These are phyloP conservation scores for Sebastes cheni DNA, from an alignment of 2,797 vertebrate genomes.

Conservation along the genomic window DNA sequence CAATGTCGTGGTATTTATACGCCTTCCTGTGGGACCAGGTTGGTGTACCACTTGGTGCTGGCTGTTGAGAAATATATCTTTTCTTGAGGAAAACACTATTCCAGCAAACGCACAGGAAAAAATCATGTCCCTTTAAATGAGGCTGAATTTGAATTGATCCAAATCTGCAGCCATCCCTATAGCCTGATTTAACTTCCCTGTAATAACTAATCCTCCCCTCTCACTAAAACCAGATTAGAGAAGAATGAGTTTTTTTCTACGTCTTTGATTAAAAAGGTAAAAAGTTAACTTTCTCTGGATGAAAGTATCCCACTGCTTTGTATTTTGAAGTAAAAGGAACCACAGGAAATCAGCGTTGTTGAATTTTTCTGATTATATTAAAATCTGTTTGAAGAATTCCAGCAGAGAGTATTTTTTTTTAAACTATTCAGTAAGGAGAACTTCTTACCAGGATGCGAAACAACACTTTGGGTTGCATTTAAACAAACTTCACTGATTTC, in stretches of 20 bases:
- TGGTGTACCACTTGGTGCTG: background rate
- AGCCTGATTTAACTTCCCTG: slow-evolving; percentile 17
- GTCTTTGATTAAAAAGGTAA: background rate
- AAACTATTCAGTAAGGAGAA: background rate
- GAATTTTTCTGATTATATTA: background rate
- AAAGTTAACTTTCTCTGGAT: background rate
- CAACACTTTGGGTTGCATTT: background rate
- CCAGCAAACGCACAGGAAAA: background rate
- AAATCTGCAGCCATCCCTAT: slow-evolving; percentile 10
- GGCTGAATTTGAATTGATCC: slow-evolving; percentile 15
- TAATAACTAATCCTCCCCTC: slow-evolving; percentile 10
- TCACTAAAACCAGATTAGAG: slow-evolving; percentile 21
- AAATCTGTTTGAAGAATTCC: background rate
- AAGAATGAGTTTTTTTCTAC: background rate
- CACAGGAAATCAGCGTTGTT: background rate
- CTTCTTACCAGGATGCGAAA: background rate
- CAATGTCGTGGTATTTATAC: too few relatives aligned
- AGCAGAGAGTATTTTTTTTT: background rate
- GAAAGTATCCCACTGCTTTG: background rate
- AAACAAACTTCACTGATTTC: background rate
- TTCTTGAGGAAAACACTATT: background rate
- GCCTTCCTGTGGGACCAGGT: too few relatives aligned
- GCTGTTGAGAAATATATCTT: background rate
- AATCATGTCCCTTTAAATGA: background rate
- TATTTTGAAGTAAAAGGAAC: background rate